Evolutionary conservation across 1,140 invertebrate genomes (phyloP).

Genomic region (Drosophila persimilis): DNA sequence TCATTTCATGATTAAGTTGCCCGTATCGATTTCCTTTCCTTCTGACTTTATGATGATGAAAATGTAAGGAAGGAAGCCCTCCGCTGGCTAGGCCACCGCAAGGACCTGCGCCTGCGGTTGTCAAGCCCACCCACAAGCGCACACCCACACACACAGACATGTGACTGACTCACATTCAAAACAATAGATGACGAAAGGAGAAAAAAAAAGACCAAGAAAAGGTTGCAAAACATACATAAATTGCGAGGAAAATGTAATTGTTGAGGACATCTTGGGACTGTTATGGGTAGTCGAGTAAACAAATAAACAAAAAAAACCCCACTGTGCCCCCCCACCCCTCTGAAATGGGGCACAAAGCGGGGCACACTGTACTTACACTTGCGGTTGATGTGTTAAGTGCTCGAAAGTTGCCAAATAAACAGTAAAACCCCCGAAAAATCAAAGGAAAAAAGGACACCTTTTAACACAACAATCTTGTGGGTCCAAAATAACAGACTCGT

Average conservation of each 20-base stretch:
- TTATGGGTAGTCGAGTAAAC: slow-evolving; percentile 49
- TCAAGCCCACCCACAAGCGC: slow-evolving; percentile 34
- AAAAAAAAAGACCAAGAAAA: slow-evolving; percentile 17
- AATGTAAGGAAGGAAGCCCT: slow-evolving; percentile 62
- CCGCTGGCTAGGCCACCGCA: slow-evolving; percentile 40
- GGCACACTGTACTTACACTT: slow-evolving; percentile 3
- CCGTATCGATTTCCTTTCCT: slow-evolving; percentile 74
- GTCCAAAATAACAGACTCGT: too few relatives aligned
- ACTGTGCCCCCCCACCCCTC: too few relatives aligned
- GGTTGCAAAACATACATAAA: slow-evolving; percentile 71
- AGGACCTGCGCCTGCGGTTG: slow-evolving; percentile 66
- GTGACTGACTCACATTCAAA: slow-evolving; percentile 55
- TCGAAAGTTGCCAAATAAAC: slow-evolving; percentile 14
- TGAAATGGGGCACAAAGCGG: too few relatives aligned
- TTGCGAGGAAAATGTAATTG: slow-evolving; percentile 71
- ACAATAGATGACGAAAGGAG: slow-evolving; percentile 57
- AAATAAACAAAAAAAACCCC: slow-evolving; percentile 49
- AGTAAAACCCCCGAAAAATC: not conserved
- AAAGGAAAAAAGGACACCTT: not conserved
- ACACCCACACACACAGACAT: slow-evolving; percentile 27
- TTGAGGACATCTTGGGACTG: slow-evolving; percentile 62
- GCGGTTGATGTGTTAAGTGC: slow-evolving; percentile 17
- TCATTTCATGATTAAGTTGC: slow-evolving; percentile 79
- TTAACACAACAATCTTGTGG: not conserved
- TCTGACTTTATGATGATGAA: slow-evolving; percentile 75